These are phyloP conservation scores for Cassiopea xamachana DNA, from an alignment of 30 jellyfish, hydroid and myxozoan species.

Conservation along the genomic window DNA sequence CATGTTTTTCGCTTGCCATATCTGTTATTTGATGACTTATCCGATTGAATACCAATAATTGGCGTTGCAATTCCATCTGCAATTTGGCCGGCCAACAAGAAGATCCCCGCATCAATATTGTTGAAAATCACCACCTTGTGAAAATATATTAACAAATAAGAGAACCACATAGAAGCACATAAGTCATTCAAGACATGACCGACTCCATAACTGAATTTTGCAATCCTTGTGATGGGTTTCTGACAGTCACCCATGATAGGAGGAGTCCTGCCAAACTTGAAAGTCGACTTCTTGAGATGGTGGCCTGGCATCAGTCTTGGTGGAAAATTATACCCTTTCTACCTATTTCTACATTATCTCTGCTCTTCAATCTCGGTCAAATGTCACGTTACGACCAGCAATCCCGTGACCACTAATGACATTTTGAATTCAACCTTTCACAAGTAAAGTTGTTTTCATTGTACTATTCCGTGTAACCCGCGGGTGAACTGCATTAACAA, in stretches of 20 bases:
- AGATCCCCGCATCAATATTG: conserved; percentile 77
- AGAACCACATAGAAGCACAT: conserved; percentile 98
- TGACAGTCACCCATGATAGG: not conserved
- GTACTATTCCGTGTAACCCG: no score
- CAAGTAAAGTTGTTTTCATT: no score
- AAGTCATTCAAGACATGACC: conserved; percentile 95
- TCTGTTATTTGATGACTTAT: conserved; percentile 46
- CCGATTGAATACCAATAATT: conserved; percentile 88
- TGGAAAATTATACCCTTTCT: not conserved
- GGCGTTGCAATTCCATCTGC: conserved; percentile 98
- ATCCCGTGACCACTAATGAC: not conserved
- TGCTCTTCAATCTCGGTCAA: not conserved
- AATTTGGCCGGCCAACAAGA: conserved; percentile 85
- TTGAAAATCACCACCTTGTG: conserved; percentile 85
- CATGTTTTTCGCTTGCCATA: conserved; percentile 93
- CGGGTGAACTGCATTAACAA: no score
- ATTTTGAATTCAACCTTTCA: no score
- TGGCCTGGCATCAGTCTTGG: not conserved
- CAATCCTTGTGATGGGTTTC: conserved; percentile 12
- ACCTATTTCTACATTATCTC: no score
- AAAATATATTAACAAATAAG: conserved; percentile 82
- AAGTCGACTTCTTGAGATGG: not conserved
- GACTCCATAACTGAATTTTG: conserved; percentile 82
- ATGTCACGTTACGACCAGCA: not conserved
- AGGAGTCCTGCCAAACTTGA: not conserved